Percentiles rank a stretch among this genome's conserved stretches.
Conservation (phyloP, 2,888 invertebrate species). For the Ochlodes sylvanus region DNA sequence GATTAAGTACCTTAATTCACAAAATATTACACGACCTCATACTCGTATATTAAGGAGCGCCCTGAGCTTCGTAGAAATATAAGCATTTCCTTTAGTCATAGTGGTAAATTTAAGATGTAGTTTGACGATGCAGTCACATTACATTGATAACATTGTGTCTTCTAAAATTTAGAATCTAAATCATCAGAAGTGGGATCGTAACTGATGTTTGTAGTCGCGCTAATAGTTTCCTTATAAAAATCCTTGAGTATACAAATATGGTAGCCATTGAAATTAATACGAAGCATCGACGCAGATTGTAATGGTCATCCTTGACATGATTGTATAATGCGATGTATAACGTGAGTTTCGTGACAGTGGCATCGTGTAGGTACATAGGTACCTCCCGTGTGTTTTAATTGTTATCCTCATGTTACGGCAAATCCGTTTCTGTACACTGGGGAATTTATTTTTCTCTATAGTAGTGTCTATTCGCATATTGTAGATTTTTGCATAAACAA, state of each 20-base stretch:
- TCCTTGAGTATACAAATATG: constrained; percentile 12
- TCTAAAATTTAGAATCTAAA: too few species aligned
- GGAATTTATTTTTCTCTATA: neutral
- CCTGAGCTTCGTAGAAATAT: too few species aligned
- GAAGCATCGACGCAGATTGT: constrained; percentile 1
- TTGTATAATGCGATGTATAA: neutral
- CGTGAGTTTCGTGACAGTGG: too few species aligned
- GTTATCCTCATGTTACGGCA: neutral
- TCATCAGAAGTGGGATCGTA: neutral
- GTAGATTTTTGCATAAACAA: too few species aligned
- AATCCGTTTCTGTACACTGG: neutral
- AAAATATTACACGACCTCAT: too few species aligned
- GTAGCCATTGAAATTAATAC: constrained; percentile 7
- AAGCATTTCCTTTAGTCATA: too few species aligned
- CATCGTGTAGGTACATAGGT: neutral
- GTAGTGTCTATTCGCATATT: too few species aligned
- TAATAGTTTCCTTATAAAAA: constrained; percentile 20
- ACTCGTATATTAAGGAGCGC: too few species aligned
- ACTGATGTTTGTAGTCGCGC: neutral
- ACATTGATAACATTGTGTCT: too few species aligned
- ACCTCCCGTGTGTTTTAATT: constrained; percentile 1
- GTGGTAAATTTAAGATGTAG: too few species aligned
- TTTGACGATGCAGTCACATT: too few species aligned
- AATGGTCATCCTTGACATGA: constrained; percentile 9
- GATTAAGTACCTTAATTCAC: too few species aligned